Percentiles rank a stretch among this genome's conserved stretches.
These are phyloP conservation scores for Catalaphyllia jardinei DNA, from an alignment of 64 coral and sea anemone species.

Conservation along the genomic window DNA sequence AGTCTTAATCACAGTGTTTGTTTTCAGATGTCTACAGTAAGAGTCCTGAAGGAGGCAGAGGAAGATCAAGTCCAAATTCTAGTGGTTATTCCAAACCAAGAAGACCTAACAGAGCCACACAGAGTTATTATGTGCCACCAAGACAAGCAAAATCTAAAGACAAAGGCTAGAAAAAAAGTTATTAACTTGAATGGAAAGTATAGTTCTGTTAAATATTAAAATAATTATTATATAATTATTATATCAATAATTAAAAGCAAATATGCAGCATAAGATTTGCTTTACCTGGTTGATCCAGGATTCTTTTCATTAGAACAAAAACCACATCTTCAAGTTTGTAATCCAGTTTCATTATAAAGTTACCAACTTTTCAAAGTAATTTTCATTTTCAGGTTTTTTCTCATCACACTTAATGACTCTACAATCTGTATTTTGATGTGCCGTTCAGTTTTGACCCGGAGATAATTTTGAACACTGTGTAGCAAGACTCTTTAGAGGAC, in stretches of 20 bases:
- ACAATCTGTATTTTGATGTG: too few relatives aligned
- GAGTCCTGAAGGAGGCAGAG: neutral
- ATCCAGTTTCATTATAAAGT: neutral
- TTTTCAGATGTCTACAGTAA: conserved; percentile 38
- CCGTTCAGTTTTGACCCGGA: too few relatives aligned
- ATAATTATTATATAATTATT: too few relatives aligned
- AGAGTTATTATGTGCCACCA: conserved; percentile 47
- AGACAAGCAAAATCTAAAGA: conserved; percentile 60
- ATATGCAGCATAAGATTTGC: too few relatives aligned
- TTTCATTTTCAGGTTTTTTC: too few relatives aligned
- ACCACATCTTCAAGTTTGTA: neutral
- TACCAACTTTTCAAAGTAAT: too few relatives aligned
- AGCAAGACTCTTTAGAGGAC: too few relatives aligned
- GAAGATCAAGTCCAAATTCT: conserved; percentile 41
- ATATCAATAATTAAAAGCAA: too few relatives aligned
- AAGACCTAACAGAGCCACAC: conserved; percentile 47
- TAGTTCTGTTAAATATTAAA: neutral
- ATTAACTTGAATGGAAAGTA: neutral
- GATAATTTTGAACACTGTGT: too few relatives aligned
- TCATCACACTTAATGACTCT: too few relatives aligned
- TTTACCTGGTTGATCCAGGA: neutral
- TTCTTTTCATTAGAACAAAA: neutral
- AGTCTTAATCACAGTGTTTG: too few relatives aligned
- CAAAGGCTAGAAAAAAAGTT: neutral
- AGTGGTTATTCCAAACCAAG: conserved; percentile 49